Evolutionary conservation across 2,797 vertebrate genomes (phyloP).

Genomic region (Acanthiza pusilla): DNA sequence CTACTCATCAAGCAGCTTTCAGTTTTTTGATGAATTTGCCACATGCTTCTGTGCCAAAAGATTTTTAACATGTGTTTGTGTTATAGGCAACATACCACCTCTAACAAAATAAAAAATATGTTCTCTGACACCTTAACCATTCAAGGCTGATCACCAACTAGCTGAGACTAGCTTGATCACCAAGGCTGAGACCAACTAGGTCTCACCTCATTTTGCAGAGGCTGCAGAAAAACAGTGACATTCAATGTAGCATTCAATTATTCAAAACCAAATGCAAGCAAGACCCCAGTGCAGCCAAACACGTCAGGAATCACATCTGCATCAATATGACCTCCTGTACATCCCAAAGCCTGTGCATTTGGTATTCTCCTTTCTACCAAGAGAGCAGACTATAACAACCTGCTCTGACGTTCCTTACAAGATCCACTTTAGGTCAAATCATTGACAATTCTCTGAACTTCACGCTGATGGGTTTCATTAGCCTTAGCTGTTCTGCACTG

Average conservation of each 20-base stretch:
- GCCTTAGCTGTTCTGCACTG: too few species aligned
- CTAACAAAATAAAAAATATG: background rate
- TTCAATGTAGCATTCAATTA: background rate
- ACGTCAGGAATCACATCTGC: background rate
- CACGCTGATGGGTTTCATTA: fast-evolving
- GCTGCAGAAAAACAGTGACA: background rate
- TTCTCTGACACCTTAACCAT: background rate
- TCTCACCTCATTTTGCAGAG: background rate
- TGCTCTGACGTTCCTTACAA: background rate
- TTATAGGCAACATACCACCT: background rate
- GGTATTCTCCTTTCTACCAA: background rate
- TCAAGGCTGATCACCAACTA: background rate
- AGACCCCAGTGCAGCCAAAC: background rate
- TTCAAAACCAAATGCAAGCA: background rate
- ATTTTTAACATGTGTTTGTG: background rate
- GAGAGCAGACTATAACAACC: background rate
- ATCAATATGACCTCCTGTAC: fast-evolving
- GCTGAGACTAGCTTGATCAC: too few species aligned
- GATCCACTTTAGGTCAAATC: background rate
- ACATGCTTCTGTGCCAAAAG: background rate
- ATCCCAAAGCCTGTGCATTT: background rate
- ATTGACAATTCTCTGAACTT: background rate
- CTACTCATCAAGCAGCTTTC: background rate
- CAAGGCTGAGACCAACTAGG: background rate
- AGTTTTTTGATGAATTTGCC: background rate